phyloP scores from a whole-genome alignment of 2,113 vertebrate genomes.

The Oxyruncus cristatus region DNA sequence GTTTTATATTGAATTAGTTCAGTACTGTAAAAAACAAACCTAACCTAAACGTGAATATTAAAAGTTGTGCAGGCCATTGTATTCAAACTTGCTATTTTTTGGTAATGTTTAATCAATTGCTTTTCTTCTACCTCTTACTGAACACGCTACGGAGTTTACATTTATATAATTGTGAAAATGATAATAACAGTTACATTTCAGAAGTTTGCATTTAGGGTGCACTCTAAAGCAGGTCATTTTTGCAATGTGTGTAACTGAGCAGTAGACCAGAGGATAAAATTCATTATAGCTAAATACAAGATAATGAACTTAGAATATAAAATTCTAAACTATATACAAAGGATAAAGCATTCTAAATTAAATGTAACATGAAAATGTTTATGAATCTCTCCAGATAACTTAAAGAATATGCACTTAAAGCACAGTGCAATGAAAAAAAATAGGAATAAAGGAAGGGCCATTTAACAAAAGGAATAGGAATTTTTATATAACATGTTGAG shows the following conservation, averaged over 20 bases:
- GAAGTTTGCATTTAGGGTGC: not conserved
- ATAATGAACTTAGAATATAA: not conserved
- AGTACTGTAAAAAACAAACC: not conserved
- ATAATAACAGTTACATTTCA: constrained; percentile 2
- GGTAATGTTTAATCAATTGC: not conserved
- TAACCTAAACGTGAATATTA: not conserved
- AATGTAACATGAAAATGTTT: not conserved
- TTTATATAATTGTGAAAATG: not conserved
- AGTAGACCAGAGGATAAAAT: not conserved
- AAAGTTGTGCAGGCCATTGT: not conserved
- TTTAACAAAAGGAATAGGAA: not conserved
- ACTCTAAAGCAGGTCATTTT: not conserved
- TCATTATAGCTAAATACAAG: not conserved
- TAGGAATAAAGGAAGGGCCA: not conserved
- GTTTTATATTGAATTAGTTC: constrained; percentile 7
- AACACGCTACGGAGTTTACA: not conserved
- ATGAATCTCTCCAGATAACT: not conserved
- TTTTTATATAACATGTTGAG: not conserved
- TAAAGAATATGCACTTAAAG: not conserved
- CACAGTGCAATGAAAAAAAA: not conserved
- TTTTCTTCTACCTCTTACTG: not conserved
- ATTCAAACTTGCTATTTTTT: not conserved
- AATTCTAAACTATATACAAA: not conserved
- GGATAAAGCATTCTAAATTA: not conserved
- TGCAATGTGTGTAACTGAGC: not conserved